Evolutionary conservation across 2,797 vertebrate species (phyloP).

Genomic region (Hippoglossus hippoglossus): DNA sequence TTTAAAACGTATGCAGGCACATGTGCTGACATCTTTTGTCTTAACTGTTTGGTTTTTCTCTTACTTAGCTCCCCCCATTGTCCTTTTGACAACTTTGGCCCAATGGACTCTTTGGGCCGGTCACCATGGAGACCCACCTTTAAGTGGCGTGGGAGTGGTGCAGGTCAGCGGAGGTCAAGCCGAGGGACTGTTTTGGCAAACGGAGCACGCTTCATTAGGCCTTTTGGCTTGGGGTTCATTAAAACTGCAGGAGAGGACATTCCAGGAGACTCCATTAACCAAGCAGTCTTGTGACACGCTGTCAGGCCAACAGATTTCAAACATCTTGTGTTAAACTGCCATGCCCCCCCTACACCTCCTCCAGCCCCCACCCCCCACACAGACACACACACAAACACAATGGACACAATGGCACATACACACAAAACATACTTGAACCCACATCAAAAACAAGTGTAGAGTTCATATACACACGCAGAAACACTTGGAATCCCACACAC

Average conservation of each 20-base stretch:
- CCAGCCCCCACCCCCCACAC: slow-evolving; percentile 3
- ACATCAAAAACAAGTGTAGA: slow-evolving; percentile 51
- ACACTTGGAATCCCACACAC: slow-evolving; percentile 32
- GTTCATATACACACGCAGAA: slow-evolving; percentile 45
- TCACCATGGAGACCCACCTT: slow-evolving; percentile 77
- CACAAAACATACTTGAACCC: slow-evolving; percentile 51
- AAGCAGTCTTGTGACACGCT: slow-evolving; percentile 66
- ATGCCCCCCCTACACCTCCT: not conserved
- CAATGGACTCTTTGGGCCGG: slow-evolving; percentile 52
- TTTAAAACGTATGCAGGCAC: slow-evolving; percentile 56
- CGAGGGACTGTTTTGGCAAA: slow-evolving; percentile 79
- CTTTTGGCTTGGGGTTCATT: slow-evolving; percentile 85
- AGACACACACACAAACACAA: slow-evolving; percentile 54
- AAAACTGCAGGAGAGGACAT: slow-evolving; percentile 84
- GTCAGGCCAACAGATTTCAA: slow-evolving; percentile 78
- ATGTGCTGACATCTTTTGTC: slow-evolving; percentile 51
- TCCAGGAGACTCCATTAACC: slow-evolving; percentile 84
- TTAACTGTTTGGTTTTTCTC: slow-evolving; percentile 47
- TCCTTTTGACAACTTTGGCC: slow-evolving; percentile 62
- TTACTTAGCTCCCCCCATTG: slow-evolving; percentile 46
- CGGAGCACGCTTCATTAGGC: slow-evolving; percentile 83
- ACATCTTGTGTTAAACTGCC: slow-evolving; percentile 74
- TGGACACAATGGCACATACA: slow-evolving; percentile 34
- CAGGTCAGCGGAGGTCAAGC: slow-evolving; percentile 74
- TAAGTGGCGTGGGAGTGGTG: slow-evolving; percentile 68